Conservation (phyloP, 2,888 invertebrate genomes). For the Synergus gifuensis region DNA sequence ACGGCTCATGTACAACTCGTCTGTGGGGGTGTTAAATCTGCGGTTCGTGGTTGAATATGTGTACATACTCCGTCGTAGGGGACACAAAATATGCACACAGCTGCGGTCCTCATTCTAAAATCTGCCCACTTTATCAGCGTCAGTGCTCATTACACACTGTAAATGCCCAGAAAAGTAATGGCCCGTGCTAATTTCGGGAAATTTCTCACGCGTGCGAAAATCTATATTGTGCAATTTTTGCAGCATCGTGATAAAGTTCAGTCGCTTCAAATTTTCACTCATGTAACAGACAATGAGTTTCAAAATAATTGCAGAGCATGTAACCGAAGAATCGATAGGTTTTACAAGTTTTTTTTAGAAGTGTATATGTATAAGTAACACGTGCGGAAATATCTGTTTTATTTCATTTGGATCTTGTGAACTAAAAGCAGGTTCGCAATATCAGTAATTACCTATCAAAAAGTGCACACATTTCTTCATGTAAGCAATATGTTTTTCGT, state of each 20-base stretch:
- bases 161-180: slow-evolving; percentile 41
- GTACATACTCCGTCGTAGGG: slow-evolving; percentile 43
- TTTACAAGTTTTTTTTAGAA: neutral
- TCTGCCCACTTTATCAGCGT: slow-evolving; percentile 49
- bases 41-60: slow-evolving; percentile 49
- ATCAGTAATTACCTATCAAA: neutral
- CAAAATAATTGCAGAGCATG: neutral
- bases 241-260: neutral
- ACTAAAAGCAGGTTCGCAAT: too few species aligned
- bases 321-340: neutral
- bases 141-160: slow-evolving; percentile 41
- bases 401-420: too few species aligned
- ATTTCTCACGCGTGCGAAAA: slow-evolving; percentile 17
- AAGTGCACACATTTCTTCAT: neutral
- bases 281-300: neutral
- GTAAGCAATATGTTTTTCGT: neutral
- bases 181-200: slow-evolving; percentile 28
- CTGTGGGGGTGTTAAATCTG: slow-evolving; percentile 51
- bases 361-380: too few species aligned
- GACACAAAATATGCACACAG: slow-evolving; percentile 19
- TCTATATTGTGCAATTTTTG: neutral
- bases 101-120: slow-evolving; percentile 47
- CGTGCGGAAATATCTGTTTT: too few species aligned
- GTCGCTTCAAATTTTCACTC: neutral
- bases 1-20: neutral